Percentiles rank a stretch among this genome's conserved stretches.
Evolutionary conservation across 92 coral and sea anemone genomes (phyloP).

Genomic region (Zoanthus gigantus): DNA sequence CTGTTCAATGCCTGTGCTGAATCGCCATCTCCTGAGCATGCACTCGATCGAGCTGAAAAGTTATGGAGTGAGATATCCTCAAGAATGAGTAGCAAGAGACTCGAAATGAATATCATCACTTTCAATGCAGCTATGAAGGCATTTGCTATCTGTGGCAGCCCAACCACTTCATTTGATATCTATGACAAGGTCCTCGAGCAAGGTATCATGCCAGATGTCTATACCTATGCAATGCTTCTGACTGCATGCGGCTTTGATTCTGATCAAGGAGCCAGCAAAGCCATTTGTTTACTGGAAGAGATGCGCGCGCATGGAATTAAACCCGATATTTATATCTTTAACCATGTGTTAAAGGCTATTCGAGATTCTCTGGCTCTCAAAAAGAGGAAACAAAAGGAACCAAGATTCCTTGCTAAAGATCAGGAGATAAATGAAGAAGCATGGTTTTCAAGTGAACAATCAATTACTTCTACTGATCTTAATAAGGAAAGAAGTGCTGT

Average conservation of each 20-base stretch:
- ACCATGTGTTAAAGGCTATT: conserved; percentile 73
- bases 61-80: conserved; percentile 67
- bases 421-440: not conserved
- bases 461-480: not conserved
- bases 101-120: conserved; percentile 73
- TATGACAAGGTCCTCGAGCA: conserved; percentile 64
- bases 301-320: conserved; percentile 68
- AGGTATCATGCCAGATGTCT: conserved; percentile 58
- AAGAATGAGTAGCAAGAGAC: conserved; percentile 42
- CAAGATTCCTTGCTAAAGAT: not conserved
- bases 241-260: conserved; percentile 70
- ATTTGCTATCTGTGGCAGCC: conserved; percentile 70
- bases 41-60: conserved; percentile 60
- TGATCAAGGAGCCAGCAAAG: conserved; percentile 61
- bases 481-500: not conserved
- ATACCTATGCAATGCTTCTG: conserved; percentile 74
- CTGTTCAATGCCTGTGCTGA: conserved; percentile 73
- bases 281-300: conserved; percentile 72
- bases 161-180: conserved; percentile 65
- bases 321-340: conserved; percentile 81
- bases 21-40: conserved; percentile 48
- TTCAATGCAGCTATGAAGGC: conserved; percentile 89
- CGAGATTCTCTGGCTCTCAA: conserved; percentile 56
- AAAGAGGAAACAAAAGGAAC: not conserved
- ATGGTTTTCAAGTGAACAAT: not conserved